These are phyloP conservation scores for Discoglossus pictus DNA, from an alignment of 2,797 vertebrate species.

Conservation along the genomic window DNA sequence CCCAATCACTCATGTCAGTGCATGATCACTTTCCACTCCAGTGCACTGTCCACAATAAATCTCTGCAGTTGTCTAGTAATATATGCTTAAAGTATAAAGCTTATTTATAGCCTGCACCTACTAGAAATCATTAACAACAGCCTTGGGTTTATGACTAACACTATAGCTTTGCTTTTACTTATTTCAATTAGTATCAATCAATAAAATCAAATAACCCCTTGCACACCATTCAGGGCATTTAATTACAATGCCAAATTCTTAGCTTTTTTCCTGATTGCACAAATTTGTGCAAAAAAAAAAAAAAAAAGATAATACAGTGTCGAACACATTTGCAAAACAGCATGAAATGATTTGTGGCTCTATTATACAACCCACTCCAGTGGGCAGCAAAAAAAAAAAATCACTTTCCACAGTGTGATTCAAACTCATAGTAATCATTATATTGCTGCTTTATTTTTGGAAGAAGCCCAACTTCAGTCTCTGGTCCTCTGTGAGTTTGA, in stretches of 20 bases:
- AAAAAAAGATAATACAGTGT: no score
- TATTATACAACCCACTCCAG: not conserved
- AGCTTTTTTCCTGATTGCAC: no score
- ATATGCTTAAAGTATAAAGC: slow-evolving; percentile 5
- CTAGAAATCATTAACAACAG: slow-evolving; percentile 28
- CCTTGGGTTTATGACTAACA: slow-evolving; percentile 21
- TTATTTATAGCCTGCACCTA: slow-evolving; percentile 43
- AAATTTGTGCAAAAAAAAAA: no score
- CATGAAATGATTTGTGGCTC: not conserved
- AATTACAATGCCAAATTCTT: no score
- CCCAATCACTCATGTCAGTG: not conserved
- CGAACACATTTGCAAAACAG: not conserved
- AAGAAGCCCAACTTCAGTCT: no score
- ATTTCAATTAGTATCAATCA: slow-evolving; percentile 31
- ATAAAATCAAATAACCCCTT: not conserved
- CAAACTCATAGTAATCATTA: not conserved
- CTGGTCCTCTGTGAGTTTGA: no score
- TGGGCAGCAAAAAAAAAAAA: slow-evolving; percentile 21
- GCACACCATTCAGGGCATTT: not conserved
- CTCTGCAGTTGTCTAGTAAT: not conserved
- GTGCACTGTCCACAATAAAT: slow-evolving; percentile 29
- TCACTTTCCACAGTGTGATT: not conserved
- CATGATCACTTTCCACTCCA: slow-evolving; percentile 21
- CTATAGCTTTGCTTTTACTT: slow-evolving; percentile 1
- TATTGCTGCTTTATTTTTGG: not conserved